Evolutionary conservation across 2,113 vertebrate species (phyloP), one percentile per base, ranked within the genome.

Genomic region (Tricholaema leucomelas): DNA sequence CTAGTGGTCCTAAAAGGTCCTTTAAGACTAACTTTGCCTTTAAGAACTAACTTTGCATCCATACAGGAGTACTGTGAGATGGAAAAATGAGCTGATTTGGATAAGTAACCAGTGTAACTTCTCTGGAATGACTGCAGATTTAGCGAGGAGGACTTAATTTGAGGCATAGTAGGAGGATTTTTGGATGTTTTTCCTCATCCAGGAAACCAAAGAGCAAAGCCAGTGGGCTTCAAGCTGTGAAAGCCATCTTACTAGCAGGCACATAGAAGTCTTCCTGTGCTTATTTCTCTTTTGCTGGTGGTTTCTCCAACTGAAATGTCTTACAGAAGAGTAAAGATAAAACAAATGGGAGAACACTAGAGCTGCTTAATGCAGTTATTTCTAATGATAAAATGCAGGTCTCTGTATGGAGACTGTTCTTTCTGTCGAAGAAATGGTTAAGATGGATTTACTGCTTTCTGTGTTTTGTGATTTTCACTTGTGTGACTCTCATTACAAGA

Each of bases 381-480:
- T 94, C 88, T 97, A 91, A 82, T 81, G 94, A 94, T 95, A 91
- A 94, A 92, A 71, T 48, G 30, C 11, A 85, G n/a, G 69, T 35
- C 69, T 52, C 81, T 88, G 33, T 92, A 95, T 85, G 77, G 91
- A 93, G 87, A 95, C 78, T 70, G 85, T 94, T 93, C 73, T 93
- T 96, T 84, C 93, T 88, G 50, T 86, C 92, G 72, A 96, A 96
- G 73, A 93, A 96, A 78, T 2, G 2, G 85, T 94, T 95, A 92
- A 95, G 77, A 93, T 94, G 82, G 65, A 91, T 80, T 87, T 75
- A 86, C 81, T 96, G 96, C 94, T 93, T 95, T 71, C 85, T 96
- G 92, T 70, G 85, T 61, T 92, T 93, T 87, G 16, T 91, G 52
- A 54, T 93, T 85, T 93, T 86, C 87, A 75, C 63, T 74, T 84